phyloP scores from a whole-genome alignment of 2,888 invertebrate genomes.

The Thereva unica region DNA sequence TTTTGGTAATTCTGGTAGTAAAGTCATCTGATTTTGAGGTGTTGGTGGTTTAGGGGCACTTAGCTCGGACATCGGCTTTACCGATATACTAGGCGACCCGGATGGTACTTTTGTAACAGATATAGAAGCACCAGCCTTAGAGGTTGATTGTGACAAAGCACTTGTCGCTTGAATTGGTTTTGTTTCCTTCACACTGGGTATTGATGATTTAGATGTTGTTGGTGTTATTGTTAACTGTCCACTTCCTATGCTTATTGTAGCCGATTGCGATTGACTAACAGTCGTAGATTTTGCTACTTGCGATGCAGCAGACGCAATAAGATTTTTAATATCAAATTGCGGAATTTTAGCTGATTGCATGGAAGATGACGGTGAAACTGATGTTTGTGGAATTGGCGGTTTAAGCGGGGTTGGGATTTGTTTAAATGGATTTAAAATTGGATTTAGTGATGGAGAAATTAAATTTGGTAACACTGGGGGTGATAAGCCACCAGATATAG shows the following conservation, averaged over 20 bases:
- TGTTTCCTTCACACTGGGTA: slow-evolving; percentile 36
- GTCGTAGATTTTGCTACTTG: slow-evolving; percentile 44
- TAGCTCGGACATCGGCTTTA: slow-evolving; percentile 43
- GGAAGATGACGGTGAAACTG: slow-evolving; percentile 6
- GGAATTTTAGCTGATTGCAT: slow-evolving; percentile 42
- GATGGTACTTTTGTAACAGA: slow-evolving; percentile 45
- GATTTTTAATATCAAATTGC: slow-evolving; percentile 46
- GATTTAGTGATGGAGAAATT: slow-evolving; percentile 36
- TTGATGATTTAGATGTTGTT: slow-evolving; percentile 42
- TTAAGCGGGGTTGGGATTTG: slow-evolving; percentile 20
- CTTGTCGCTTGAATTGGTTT: slow-evolving; percentile 40
- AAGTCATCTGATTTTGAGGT: slow-evolving; percentile 35
- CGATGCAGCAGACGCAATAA: slow-evolving; percentile 46
- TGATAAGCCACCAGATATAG: slow-evolving; percentile 36
- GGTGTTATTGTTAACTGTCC: slow-evolving; percentile 48
- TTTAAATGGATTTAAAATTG: slow-evolving; percentile 38
- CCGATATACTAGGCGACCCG: slow-evolving; percentile 41
- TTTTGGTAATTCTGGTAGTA: slow-evolving; percentile 47
- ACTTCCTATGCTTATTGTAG: slow-evolving; percentile 46
- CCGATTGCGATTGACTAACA: slow-evolving; percentile 42
- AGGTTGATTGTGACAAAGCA: slow-evolving; percentile 28
- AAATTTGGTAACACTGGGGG: slow-evolving; percentile 41
- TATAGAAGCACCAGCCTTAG: slow-evolving; percentile 40
- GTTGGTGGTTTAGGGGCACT: slow-evolving; percentile 31
- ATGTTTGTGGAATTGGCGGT: slow-evolving; percentile 35